phyloP scores from a whole-genome alignment of 2,888 invertebrate genomes.

The Sepioteuthis lessoniana region DNA sequence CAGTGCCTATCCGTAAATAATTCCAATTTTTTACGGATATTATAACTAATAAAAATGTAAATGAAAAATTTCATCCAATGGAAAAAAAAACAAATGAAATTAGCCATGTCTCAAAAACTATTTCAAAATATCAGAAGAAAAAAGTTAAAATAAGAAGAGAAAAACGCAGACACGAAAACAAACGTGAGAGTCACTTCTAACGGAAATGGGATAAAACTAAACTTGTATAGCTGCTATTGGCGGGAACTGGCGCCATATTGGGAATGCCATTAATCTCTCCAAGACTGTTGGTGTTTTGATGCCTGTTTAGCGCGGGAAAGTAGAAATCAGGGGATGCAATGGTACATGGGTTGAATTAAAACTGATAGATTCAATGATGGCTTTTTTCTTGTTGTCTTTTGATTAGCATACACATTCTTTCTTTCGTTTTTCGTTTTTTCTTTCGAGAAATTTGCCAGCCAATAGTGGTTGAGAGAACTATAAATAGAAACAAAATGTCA shows the following conservation, averaged over 20 bases:
- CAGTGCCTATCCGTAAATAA: too few relatives aligned
- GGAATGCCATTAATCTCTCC: neutral
- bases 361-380: neutral
- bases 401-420: neutral
- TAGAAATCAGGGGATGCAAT: neutral
- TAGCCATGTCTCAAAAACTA: too few relatives aligned
- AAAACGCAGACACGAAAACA: too few relatives aligned
- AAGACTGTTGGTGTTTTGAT: neutral
- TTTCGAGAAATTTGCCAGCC: neutral
- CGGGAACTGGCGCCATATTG: neutral
- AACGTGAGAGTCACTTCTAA: neutral
- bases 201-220: neutral
- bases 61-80: too few relatives aligned
- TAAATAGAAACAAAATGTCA: neutral
- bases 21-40: too few relatives aligned
- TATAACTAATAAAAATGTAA: too few relatives aligned
- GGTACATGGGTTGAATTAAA: neutral
- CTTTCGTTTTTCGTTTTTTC: neutral
- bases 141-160: neutral
- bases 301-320: neutral
- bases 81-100: too few relatives aligned
- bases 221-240: neutral
- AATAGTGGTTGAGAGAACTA: neutral
- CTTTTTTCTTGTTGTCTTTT: too few relatives aligned
- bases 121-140: neutral